Conservation (phyloP, 1,140 invertebrate genomes). For the Camponotus vicinus region DNA sequence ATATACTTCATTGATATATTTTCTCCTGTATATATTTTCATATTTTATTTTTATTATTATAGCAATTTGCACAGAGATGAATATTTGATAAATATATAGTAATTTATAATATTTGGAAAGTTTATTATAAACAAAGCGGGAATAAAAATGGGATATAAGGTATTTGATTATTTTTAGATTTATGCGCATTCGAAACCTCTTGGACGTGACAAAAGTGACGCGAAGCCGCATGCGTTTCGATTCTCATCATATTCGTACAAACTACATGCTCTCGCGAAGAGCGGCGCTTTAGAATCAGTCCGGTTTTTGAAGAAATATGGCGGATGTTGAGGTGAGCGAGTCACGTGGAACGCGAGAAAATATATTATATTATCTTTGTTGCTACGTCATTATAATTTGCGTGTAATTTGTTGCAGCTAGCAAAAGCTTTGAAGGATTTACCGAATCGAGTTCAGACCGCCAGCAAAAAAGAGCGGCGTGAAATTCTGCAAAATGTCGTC, state of each 20-base stretch:
- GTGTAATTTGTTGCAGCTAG: slow-evolving; percentile 87
- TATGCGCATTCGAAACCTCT: no score
- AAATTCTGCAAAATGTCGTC: slow-evolving; percentile 91
- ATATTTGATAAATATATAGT: no score
- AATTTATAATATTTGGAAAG: no score
- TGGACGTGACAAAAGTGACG: no score
- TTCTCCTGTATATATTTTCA: no score
- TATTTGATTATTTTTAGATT: no score
- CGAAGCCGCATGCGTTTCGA: background rate
- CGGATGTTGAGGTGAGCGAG: slow-evolving; percentile 84
- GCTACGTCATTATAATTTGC: slow-evolving; percentile 56
- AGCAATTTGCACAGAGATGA: no score
- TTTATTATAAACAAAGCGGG: no score
- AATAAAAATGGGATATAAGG: no score
- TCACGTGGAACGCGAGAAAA: slow-evolving; percentile 80
- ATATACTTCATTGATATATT: no score
- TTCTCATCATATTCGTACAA: background rate
- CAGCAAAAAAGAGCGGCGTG: slow-evolving; percentile 91
- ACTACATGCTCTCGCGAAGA: slow-evolving; percentile 8
- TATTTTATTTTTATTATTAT: no score
- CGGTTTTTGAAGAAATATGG: slow-evolving; percentile 83
- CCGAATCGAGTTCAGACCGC: slow-evolving; percentile 92
- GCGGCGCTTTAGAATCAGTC: slow-evolving; percentile 62
- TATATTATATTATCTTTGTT: slow-evolving; percentile 40
- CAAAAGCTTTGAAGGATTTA: slow-evolving; percentile 92